Evolutionary conservation across 1,140 invertebrate species (phyloP).

Genomic region (Apis dorsata): DNA sequence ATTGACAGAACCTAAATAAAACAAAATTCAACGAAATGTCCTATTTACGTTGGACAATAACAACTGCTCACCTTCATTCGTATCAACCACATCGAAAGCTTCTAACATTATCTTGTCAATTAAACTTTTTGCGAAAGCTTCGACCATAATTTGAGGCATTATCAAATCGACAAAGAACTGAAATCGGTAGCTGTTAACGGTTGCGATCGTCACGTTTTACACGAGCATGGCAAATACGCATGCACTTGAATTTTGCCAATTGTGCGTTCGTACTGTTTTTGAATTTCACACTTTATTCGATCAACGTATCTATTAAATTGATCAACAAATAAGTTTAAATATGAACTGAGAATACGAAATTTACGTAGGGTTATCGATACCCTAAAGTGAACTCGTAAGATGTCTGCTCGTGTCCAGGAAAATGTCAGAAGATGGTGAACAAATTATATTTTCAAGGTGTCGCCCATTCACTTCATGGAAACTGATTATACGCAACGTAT

Average conservation of each 20-base stretch:
- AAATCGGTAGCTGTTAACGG: constrained; percentile 17
- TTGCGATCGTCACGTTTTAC: constrained; percentile 38
- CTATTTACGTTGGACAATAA: neutral
- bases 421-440: neutral
- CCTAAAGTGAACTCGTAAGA: neutral
- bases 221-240: neutral
- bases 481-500: neutral
- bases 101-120: constrained; percentile 61
- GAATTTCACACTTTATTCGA: neutral
- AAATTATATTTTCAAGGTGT: neutral
- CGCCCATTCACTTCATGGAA: neutral
- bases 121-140: constrained; percentile 62
- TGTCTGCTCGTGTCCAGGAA: neutral
- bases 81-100: constrained; percentile 57
- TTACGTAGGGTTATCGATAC: neutral
- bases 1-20: neutral
- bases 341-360: neutral
- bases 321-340: neutral
- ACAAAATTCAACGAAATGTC: neutral
- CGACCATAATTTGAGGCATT: constrained; percentile 59
- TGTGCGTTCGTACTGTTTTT: neutral
- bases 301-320: neutral
- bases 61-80: constrained; percentile 43
- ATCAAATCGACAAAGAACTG: constrained; percentile 41
- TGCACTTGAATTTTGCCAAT: constrained; percentile 1